phyloP scores from a whole-genome alignment of 1,140 invertebrate genomes.

The Heterodera schachtii region DNA sequence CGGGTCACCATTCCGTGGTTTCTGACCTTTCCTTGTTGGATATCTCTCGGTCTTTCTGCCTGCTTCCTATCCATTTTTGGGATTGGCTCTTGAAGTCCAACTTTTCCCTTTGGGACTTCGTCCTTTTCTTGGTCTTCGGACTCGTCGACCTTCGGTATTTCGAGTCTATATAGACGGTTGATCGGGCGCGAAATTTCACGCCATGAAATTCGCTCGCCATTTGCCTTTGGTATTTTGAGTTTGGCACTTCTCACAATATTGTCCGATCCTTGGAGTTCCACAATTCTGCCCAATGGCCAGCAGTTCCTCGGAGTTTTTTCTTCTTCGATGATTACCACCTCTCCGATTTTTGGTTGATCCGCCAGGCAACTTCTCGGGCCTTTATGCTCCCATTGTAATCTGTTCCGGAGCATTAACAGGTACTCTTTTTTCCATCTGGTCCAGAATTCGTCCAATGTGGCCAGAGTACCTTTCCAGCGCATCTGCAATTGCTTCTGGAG shows the following conservation, averaged over 20 bases:
- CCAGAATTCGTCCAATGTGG: background rate
- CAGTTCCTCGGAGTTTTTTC: conserved; percentile 2
- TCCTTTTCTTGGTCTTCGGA: background rate
- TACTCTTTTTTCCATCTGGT: background rate
- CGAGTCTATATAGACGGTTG: background rate
- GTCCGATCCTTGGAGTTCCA: background rate
- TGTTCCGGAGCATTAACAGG: background rate
- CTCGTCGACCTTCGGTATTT: background rate
- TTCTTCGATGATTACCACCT: background rate
- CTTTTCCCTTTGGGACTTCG: background rate
- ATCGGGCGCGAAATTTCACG: background rate
- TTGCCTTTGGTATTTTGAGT: background rate
- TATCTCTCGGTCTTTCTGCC: background rate
- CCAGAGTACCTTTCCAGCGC: background rate
- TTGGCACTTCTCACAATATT: background rate
- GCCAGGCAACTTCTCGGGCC: background rate
- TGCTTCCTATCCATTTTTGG: background rate
- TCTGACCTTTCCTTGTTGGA: too few species aligned
- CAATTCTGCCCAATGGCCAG: conserved; percentile 7
- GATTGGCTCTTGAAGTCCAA: background rate
- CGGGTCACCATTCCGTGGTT: too few species aligned
- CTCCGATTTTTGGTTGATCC: background rate
- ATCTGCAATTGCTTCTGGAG: background rate
- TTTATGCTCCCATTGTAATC: background rate
- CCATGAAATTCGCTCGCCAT: too few species aligned